Base-by-base conservation (phyloP, 2,797 vertebrate species). In the Chrosomus eos region DNA sequence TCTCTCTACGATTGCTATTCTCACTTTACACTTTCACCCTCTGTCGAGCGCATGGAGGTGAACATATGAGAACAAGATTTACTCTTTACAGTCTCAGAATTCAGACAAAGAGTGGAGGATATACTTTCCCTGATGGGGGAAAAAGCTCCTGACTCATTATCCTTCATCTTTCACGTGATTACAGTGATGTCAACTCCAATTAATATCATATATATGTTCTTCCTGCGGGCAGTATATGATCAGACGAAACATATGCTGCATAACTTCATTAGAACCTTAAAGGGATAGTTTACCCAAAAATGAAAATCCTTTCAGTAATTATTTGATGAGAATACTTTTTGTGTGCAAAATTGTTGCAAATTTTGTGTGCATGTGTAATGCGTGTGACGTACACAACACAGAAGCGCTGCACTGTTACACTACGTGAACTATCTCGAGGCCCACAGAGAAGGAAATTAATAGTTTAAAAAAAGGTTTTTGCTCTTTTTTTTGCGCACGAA, bases 101-200 rank as follows among this genome's bases (percentile, higher is more conserved):
- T 66, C 58, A 75, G 43, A 38, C 23, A 66, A 74, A 66, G 40
- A 64, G 21, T 4, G 7, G 7, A 67, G 6, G 62, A 68, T 51
- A 7, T n/a, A 21, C 21, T 60, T 48, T 48, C n/a, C 43, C n/a
- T n/a, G 18, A 66, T 55, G 18, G 74, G 28, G 55, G n/a, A 77
- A 40, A 76, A 21, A 1, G 14, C 14, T 5, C 16, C 14, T 5
- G 26, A 45, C 19, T 78, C n/a, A n/a, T n/a, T n/a, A n/a, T n/a
- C 58, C 58, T 11, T 82, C 80, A 66, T 77, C 76, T 19, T 79
- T 67, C 55, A 86, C 81, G 40, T 53, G 70, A 87, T 88, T 86
- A 83, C 43, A 88, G 68, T 85, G 64, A 77, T 68, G 83, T 86
- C 85, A 87, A 68, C 53, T 67, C 82, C 55, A 75, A 81, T 87